phyloP scores from a whole-genome alignment of 2,113 vertebrate species.

The Vanacampus margaritifer region DNA sequence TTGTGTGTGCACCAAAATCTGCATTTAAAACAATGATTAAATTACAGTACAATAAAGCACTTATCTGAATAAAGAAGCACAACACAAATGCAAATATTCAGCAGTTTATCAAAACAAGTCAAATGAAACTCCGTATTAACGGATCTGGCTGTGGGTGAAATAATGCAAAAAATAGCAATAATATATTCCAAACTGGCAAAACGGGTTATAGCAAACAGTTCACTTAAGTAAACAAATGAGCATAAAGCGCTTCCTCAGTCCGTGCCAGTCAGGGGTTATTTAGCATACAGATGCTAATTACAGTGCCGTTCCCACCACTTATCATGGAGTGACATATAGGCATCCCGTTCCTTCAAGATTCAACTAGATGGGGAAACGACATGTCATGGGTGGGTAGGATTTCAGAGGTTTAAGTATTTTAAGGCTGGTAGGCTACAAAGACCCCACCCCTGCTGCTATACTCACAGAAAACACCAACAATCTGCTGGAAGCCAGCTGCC shows the following conservation, averaged over 20 bases:
- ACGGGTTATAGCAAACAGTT: no score
- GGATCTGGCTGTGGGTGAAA: not conserved
- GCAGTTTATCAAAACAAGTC: not conserved
- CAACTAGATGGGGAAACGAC: slow-evolving; percentile 40
- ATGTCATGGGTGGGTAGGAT: slow-evolving; percentile 43
- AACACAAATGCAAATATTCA: not conserved
- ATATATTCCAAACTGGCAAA: not conserved
- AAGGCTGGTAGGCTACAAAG: slow-evolving; percentile 44
- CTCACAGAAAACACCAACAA: slow-evolving; percentile 56
- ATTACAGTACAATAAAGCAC: not conserved
- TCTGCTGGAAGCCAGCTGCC: slow-evolving; percentile 54
- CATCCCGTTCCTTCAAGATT: slow-evolving; percentile 32
- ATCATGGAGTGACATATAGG: slow-evolving; percentile 52
- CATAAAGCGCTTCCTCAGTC: slow-evolving; percentile 21
- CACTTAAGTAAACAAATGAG: not conserved
- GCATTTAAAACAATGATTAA: not conserved
- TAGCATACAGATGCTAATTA: slow-evolving; percentile 50
- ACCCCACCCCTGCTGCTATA: slow-evolving; percentile 33
- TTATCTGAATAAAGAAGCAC: not conserved
- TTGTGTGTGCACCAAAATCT: not conserved
- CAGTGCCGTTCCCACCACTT: slow-evolving; percentile 54
- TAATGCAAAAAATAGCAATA: not conserved
- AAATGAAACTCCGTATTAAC: not conserved
- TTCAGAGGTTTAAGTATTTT: slow-evolving; percentile 47
- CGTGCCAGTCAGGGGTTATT: slow-evolving; percentile 50